Conservation (phyloP, 2,888 invertebrate species). For the Gymnoscelis rufifasciata region DNA sequence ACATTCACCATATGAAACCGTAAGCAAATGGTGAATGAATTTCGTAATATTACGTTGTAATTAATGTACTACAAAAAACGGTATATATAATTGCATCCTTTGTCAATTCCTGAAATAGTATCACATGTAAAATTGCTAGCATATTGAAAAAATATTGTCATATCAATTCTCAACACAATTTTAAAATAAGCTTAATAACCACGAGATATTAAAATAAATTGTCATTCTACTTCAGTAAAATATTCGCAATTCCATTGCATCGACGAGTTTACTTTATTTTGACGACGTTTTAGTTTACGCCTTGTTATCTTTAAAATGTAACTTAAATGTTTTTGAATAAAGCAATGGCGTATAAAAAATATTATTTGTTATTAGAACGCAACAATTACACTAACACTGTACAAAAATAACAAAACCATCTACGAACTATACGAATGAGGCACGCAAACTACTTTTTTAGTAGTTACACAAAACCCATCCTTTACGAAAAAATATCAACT, state of each 20-base stretch:
- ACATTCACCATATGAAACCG: neutral
- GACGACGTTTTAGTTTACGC: too few relatives aligned
- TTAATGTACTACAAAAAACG: conserved; percentile 8
- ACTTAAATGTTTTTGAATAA: too few relatives aligned
- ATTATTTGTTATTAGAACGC: neutral
- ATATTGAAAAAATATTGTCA: too few relatives aligned
- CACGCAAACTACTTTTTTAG: conserved; percentile 17
- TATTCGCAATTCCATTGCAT: too few relatives aligned
- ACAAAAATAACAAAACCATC: neutral
- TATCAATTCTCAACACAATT: too few relatives aligned
- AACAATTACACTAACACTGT: conserved; percentile 1
- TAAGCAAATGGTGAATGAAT: neutral
- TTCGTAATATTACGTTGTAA: neutral
- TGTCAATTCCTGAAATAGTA: conserved; percentile 27
- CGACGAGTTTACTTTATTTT: too few relatives aligned
- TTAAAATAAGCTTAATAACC: too few relatives aligned
- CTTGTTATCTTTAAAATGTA: neutral
- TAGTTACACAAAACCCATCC: conserved; percentile 19
- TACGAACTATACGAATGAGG: conserved; percentile 3
- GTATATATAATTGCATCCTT: conserved; percentile 17
- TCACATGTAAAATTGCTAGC: conserved; percentile 13
- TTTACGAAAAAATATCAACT: conserved; percentile 16
- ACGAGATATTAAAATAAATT: too few relatives aligned
- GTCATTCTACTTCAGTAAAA: too few relatives aligned
- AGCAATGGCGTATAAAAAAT: neutral